phyloP scores from a whole-genome alignment of 2,797 vertebrate genomes.

The Ataeniobius toweri region DNA sequence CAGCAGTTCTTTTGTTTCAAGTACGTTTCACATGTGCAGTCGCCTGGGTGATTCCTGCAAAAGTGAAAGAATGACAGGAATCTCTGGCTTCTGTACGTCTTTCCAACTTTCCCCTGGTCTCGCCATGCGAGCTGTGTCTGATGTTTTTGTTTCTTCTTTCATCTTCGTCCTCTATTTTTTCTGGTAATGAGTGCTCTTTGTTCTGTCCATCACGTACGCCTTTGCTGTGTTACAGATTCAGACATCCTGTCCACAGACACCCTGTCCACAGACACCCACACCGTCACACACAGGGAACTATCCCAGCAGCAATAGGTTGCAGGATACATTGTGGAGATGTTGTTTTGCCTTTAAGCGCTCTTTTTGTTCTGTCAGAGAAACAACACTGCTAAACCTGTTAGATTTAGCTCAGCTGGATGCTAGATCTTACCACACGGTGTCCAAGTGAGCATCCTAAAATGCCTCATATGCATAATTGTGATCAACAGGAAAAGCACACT shows the following conservation, averaged over 20 bases:
- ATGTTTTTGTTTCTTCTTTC: not conserved
- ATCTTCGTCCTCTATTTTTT: not conserved
- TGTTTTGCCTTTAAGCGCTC: not conserved
- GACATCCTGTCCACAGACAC: slow-evolving; percentile 33
- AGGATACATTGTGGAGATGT: not conserved
- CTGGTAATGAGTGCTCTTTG: slow-evolving; percentile 63
- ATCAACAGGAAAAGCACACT: not conserved
- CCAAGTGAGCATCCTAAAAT: not conserved
- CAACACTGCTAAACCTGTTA: not conserved
- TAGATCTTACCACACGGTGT: not conserved
- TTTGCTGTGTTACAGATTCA: slow-evolving; percentile 44
- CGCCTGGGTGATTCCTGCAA: slow-evolving; percentile 44
- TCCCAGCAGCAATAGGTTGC: slow-evolving; percentile 25
- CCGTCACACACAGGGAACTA: slow-evolving; percentile 41
- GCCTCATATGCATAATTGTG: not conserved
- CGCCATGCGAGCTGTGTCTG: not conserved
- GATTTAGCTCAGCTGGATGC: not conserved
- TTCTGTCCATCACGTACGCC: slow-evolving; percentile 57
- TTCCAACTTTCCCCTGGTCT: slow-evolving; percentile 6
- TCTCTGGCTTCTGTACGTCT: slow-evolving; percentile 19
- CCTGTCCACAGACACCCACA: slow-evolving; percentile 37
- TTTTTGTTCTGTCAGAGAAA: not conserved
- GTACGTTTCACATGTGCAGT: slow-evolving; percentile 38
- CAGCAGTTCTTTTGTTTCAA: slow-evolving; percentile 38
- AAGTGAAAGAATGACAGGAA: slow-evolving; percentile 20